These are phyloP conservation scores for Leptinotarsa peninsularis DNA, from an alignment of 2,888 invertebrate species.

Conservation along the genomic window DNA sequence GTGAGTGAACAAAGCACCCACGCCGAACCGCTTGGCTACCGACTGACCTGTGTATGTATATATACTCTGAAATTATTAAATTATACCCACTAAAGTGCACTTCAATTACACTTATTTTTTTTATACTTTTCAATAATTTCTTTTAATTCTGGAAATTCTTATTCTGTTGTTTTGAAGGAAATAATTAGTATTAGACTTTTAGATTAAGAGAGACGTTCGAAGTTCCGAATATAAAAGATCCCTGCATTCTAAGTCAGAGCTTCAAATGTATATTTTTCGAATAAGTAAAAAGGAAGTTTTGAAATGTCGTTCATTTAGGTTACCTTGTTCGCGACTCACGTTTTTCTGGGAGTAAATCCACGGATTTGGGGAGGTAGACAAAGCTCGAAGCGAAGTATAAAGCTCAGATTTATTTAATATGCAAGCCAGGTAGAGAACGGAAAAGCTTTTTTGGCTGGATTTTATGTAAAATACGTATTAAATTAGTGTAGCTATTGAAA, in stretches of 20 bases:
- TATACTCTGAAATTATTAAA: no score
- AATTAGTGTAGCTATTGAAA: constrained; percentile 39
- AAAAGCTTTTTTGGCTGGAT: constrained; percentile 36
- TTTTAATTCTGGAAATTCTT: no score
- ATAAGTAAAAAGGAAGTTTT: neutral
- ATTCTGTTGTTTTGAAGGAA: no score
- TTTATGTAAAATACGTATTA: constrained; percentile 39
- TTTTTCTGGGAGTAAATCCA: constrained; percentile 44
- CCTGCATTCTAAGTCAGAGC: neutral
- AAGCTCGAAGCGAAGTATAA: constrained; percentile 43
- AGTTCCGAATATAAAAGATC: no score
- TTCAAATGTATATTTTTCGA: neutral
- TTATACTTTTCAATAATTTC: no score
- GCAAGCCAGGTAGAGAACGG: constrained; percentile 35
- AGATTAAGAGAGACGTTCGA: no score
- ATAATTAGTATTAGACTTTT: no score
- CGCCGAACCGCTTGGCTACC: no score
- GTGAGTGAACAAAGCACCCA: no score
- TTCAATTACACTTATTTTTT: no score
- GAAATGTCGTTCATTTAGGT: constrained; percentile 38
- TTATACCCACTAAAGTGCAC: no score
- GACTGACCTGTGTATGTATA: no score
- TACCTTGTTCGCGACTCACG: constrained; percentile 40
- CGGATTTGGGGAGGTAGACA: constrained; percentile 43
- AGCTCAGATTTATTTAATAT: constrained; percentile 46